phyloP scores from a whole-genome alignment of 2,888 invertebrate species.

The Chirona hameri region DNA sequence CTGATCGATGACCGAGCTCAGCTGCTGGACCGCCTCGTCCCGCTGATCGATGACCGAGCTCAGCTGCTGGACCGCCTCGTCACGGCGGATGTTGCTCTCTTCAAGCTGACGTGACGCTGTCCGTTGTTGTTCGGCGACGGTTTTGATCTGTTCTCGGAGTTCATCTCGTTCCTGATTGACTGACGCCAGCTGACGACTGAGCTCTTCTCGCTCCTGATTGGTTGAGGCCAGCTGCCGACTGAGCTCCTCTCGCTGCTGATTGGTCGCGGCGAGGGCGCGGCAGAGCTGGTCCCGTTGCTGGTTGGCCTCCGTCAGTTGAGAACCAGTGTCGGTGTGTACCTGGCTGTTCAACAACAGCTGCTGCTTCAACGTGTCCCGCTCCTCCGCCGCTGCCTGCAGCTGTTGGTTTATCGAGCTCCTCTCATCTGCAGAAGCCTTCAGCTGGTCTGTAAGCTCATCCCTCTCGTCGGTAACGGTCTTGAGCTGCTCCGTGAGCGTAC shows the following conservation, averaged over 20 bases:
- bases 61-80: too few relatives aligned
- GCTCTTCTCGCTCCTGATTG: too few relatives aligned
- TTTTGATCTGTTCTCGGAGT: not conserved
- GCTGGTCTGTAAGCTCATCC: not conserved
- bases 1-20: too few relatives aligned
- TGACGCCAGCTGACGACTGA: too few relatives aligned
- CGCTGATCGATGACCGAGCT: too few relatives aligned
- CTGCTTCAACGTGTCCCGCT: not conserved
- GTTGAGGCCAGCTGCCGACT: not conserved
- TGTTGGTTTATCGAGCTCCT: not conserved
- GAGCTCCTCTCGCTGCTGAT: not conserved
- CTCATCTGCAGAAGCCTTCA: not conserved
- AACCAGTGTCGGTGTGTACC: not conserved
- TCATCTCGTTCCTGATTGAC: not conserved
- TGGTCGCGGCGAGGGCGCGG: not conserved
- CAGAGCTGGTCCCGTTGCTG: slow-evolving; percentile 2
- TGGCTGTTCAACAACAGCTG: not conserved
- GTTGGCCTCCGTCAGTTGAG: not conserved
- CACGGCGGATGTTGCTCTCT: too few relatives aligned
- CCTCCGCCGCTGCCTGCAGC: not conserved
- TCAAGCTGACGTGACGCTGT: too few relatives aligned
- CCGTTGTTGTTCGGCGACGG: not conserved
- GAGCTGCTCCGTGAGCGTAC: not conserved
- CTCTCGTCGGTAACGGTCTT: not conserved
- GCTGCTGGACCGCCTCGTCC: too few relatives aligned